Base-by-base conservation (phyloP, 2,113 vertebrate species). In the Caranx melampygus region DNA sequence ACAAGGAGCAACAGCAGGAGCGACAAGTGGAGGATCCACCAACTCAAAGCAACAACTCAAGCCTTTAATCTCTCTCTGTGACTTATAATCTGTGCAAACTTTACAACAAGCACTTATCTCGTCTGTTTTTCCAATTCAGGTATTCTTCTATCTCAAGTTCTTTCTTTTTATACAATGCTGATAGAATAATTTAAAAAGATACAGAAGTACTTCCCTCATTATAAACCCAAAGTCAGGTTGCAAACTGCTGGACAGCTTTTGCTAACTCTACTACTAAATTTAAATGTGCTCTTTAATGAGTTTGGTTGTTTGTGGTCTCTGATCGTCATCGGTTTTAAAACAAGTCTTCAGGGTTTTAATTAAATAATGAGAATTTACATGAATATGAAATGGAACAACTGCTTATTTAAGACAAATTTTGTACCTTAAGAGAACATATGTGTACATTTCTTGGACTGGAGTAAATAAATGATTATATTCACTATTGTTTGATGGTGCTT, bases 391-490 rank as follows among this genome's bases (percentile, higher is more conserved):
- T 81, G 74, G 78, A 92, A 88, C 85, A 81, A 57, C 63, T 81
- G 79, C 87, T 94, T 97, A 97, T 95, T 96, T 97, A 97, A 96
- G 92, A 92, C 91, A 94, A 87, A 86, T 96, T 96, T 96, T 97
- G 94, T 97, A 97, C 94, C 89, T 94, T 89, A 89, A 93, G 88
- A 95, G 93, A 95, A 91, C 92, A 82, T 87, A 92, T 74, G 88
- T 96, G 94, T 95, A 96, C 91, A 96, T 96, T 92, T 96, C 89
- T 94, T 92, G 89, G 86, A 93, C 90, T 95, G 95, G 93, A 95
- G 88, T 77, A 95, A 97, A 96, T 96, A 97, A 97, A 96, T 94
- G 89, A 95, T 93, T 96, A 93, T 97, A 95, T 97, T 96, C 92
- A 91, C 89, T 91, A 72, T 37, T 2, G 80, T 51, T 42, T 61